Conservation (phyloP, 2,113 vertebrate species). For the Camelus dromedarius region DNA sequence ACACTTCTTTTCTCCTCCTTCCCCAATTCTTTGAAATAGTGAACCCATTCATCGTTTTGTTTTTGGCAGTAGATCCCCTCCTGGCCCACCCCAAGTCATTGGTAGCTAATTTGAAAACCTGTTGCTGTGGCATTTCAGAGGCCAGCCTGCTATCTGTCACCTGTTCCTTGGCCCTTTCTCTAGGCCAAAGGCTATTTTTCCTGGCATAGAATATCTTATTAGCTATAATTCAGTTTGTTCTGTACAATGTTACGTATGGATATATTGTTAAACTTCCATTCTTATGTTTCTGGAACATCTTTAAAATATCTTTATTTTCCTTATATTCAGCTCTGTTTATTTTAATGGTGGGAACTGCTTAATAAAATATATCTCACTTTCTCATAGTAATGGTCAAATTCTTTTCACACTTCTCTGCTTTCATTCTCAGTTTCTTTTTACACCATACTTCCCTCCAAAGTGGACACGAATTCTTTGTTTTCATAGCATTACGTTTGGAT, state of each 20-base stretch:
- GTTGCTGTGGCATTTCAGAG: background rate
- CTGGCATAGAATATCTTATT: background rate
- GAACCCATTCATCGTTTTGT: background rate
- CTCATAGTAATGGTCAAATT: background rate
- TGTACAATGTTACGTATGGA: background rate
- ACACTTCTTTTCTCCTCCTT: background rate
- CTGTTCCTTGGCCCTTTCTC: background rate
- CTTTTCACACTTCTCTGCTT: background rate
- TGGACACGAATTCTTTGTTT: background rate
- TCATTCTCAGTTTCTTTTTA: constrained; percentile 20
- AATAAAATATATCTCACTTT: constrained; percentile 25
- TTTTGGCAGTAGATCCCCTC: background rate
- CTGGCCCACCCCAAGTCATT: background rate
- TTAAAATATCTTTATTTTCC: constrained; percentile 40
- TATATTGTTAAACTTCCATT: background rate
- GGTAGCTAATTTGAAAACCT: background rate
- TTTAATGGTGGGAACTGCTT: background rate
- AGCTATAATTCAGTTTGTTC: background rate
- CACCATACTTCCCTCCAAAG: background rate
- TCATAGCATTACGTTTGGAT: background rate
- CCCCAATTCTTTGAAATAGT: background rate
- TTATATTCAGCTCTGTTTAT: background rate
- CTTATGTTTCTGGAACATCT: constrained; percentile 32
- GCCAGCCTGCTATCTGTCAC: background rate
- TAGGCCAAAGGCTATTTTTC: background rate